These are phyloP conservation scores for Leptoclinus maculatus DNA, from an alignment of 2,797 vertebrate species.

Conservation along the genomic window DNA sequence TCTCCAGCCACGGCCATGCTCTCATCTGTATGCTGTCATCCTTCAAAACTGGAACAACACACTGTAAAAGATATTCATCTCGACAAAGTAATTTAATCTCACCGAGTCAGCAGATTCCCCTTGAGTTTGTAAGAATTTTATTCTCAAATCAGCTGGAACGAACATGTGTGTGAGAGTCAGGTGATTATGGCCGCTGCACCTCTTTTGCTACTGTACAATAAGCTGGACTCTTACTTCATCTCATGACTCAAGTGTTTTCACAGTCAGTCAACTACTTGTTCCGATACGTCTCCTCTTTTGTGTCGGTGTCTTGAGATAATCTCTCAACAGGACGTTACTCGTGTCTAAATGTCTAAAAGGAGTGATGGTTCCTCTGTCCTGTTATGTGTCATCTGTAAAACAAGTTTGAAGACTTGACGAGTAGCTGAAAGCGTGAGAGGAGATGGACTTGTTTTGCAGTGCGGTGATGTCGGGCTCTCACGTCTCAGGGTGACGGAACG, in stretches of 20 bases:
- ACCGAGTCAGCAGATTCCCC: neutral
- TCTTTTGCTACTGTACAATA: conserved; percentile 41
- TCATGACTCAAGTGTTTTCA: conserved; percentile 9
- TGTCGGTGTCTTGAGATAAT: conserved; percentile 5
- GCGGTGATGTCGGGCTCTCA: conserved; percentile 40
- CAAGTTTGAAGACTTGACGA: neutral
- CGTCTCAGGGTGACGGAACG: conserved; percentile 30
- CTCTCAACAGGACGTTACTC: conserved; percentile 2
- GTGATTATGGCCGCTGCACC: neutral
- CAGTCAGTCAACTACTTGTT: neutral
- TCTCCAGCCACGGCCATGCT: conserved; percentile 61
- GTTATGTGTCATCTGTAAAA: neutral
- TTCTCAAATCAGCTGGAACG: neutral
- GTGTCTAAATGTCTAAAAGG: neutral
- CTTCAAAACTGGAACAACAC: conserved; percentile 58
- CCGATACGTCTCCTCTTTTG: conserved; percentile 23
- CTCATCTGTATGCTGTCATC: conserved; percentile 67
- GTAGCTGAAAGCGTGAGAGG: neutral
- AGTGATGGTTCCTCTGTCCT: conserved; percentile 3
- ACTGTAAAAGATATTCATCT: conserved; percentile 49
- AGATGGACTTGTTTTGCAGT: conserved; percentile 16
- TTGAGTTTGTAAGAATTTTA: neutral
- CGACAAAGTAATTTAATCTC: conserved; percentile 16
- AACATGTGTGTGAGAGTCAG: neutral
- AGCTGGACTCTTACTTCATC: conserved; percentile 51